Conservation (phyloP, 1,140 invertebrate species). For the Calliphora vicina region DNA sequence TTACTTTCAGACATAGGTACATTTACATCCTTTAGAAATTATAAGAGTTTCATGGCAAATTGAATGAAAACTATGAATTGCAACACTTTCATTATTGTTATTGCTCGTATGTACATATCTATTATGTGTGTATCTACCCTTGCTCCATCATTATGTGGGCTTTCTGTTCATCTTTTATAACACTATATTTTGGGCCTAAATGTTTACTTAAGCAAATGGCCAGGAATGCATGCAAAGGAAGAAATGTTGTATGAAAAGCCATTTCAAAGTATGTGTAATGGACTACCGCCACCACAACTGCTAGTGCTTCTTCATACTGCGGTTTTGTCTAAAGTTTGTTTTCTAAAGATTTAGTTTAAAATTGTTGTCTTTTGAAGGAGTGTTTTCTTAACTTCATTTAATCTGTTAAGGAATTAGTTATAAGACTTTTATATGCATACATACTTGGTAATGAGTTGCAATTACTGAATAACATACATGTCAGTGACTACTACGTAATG, state of each 20-base stretch:
- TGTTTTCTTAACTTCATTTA: too few relatives aligned
- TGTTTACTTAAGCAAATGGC: slow-evolving; percentile 9
- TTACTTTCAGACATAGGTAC: not conserved
- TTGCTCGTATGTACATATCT: not conserved
- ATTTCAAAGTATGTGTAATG: not conserved
- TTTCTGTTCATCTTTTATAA: not conserved
- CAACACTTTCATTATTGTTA: not conserved
- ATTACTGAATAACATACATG: too few relatives aligned
- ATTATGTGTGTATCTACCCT: not conserved
- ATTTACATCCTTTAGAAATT: not conserved
- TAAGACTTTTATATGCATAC: too few relatives aligned
- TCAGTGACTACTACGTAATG: too few relatives aligned
- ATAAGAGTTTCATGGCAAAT: slow-evolving; percentile 4
- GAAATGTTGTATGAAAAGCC: not conserved
- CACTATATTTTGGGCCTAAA: slow-evolving; percentile 2
- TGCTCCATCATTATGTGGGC: not conserved
- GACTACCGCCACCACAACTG: not conserved
- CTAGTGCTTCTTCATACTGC: not conserved
- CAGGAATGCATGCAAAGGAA: not conserved
- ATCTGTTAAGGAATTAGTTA: too few relatives aligned
- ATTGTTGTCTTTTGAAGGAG: too few relatives aligned
- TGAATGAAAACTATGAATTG: not conserved
- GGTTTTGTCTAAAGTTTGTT: too few relatives aligned
- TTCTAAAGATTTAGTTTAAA: too few relatives aligned
- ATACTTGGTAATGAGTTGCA: too few relatives aligned